Base-by-base conservation (phyloP, 2,113 vertebrate genomes). In the Pseudorectes ferrugineus region DNA sequence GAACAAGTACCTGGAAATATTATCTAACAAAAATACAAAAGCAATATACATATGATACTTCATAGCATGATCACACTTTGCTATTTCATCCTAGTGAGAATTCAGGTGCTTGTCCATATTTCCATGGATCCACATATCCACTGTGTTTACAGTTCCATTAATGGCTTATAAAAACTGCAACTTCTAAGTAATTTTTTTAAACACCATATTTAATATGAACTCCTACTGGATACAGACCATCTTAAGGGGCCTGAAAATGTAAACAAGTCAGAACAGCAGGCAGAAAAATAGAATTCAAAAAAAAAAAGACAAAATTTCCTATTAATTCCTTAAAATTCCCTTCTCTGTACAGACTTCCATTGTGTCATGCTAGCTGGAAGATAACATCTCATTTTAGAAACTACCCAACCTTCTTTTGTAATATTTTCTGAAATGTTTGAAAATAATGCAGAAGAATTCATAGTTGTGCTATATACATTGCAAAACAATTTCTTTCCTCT, bases 361-460 rank as follows among this genome's bases (percentile, higher is more conserved):
- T 68, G 12, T 25, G 5, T 23, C 40, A 51, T 52, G 14, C 17
- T 42, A 70, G 19, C 7, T 74, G 36, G 31, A 52, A 90, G 36
- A 40, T 14, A 52, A 18, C 4, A 26, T 8, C 8, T 55, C 6
- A 29, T 40, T 89, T 90, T n/a, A 57, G 24, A 62, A 49, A 62
- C 0, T 0, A 25, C 4, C 7, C 25, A 77, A 22, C 1, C 15
- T 45, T 81, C 58, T 49, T 88, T 38, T 55, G 11, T 29, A 26
- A 70, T 19, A n/a, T 65, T 86, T 75, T 38, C 35, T 65, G 33
- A 48, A 62, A 52, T 20, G 2, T 74, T 58, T 52, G 14, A 38
- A 90, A 80, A 83, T 5, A 73, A 77, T 31, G 55, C 29, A 73
- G 25, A 72, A 31, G 7, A 35, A 57, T 74, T 82, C 5, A 61